Evolutionary conservation across 2,888 invertebrate genomes (phyloP).

Genomic region (Gastrophysa polygoni): DNA sequence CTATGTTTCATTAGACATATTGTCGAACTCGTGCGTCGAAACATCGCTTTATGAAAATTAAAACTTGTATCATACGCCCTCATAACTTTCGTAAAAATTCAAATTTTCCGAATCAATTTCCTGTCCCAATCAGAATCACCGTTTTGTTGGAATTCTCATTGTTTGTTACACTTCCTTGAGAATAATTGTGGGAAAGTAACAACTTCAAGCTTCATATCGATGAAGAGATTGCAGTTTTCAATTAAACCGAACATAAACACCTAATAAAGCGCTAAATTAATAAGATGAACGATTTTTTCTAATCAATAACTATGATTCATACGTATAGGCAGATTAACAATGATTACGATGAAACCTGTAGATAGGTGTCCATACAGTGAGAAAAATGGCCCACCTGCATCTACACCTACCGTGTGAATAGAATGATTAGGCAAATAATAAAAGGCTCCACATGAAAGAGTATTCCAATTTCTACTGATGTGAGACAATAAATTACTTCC

Average conservation of each 20-base stretch:
- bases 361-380: no score
- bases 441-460: background rate
- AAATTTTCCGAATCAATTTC: background rate
- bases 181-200: background rate
- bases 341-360: no score
- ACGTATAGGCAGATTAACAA: background rate
- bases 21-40: no score
- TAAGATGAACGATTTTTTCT: background rate
- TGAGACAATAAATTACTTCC: no score
- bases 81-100: no score
- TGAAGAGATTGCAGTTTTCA: background rate
- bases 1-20: no score
- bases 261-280: background rate
- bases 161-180: background rate
- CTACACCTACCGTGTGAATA: constrained; percentile 12
- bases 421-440: constrained; percentile 20
- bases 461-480: background rate
- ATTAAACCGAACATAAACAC: background rate
- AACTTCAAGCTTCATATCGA: background rate
- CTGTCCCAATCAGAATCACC: background rate
- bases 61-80: no score
- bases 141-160: background rate
- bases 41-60: no score
- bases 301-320: background rate
- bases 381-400: no score